Evolutionary conservation across 2,888 invertebrate species (phyloP).

Genomic region (Cheilosia pagana): DNA sequence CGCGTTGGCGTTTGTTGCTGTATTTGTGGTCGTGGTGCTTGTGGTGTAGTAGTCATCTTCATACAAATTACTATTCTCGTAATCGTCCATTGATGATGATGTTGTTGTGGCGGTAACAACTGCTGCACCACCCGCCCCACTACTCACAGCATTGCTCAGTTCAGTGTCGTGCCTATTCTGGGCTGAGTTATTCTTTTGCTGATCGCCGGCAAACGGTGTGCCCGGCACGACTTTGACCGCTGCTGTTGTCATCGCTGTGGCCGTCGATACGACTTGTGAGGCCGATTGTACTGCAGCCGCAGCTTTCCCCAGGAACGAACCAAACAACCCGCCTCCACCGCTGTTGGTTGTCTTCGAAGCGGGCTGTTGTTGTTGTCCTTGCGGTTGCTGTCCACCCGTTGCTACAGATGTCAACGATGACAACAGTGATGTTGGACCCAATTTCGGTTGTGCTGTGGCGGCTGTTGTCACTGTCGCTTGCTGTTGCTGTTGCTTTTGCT

Average conservation of each 20-base stretch:
- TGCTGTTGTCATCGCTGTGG: conserved; percentile 76
- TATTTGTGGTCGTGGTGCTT: conserved; percentile 59
- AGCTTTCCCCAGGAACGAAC: conserved; percentile 81
- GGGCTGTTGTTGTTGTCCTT: conserved; percentile 67
- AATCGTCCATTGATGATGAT: conserved; percentile 76
- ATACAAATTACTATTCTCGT: conserved; percentile 78
- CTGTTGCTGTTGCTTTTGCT: conserved; percentile 54
- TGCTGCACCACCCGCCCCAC: conserved; percentile 68
- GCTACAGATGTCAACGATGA: conserved; percentile 76
- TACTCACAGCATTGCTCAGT: conserved; percentile 52
- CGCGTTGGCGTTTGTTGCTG: conserved; percentile 62
- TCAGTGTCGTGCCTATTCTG: conserved; percentile 49
- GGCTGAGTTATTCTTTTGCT: conserved; percentile 42
- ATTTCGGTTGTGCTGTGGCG: conserved; percentile 37
- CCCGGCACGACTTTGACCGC: conserved; percentile 64
- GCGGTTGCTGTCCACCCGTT: conserved; percentile 60
- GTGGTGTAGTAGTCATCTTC: conserved; percentile 70
- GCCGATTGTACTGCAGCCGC: conserved; percentile 82
- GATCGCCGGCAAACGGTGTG: conserved; percentile 41
- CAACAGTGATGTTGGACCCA: conserved; percentile 74
- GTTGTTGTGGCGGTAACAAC: conserved; percentile 52
- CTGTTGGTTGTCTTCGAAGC: conserved; percentile 44
- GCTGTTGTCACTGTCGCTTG: conserved; percentile 26
- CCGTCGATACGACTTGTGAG: conserved; percentile 80
- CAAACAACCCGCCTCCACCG: conserved; percentile 79